phyloP scores from a whole-genome alignment of 2,113 vertebrate genomes.

The Gymnorhina tibicen region DNA sequence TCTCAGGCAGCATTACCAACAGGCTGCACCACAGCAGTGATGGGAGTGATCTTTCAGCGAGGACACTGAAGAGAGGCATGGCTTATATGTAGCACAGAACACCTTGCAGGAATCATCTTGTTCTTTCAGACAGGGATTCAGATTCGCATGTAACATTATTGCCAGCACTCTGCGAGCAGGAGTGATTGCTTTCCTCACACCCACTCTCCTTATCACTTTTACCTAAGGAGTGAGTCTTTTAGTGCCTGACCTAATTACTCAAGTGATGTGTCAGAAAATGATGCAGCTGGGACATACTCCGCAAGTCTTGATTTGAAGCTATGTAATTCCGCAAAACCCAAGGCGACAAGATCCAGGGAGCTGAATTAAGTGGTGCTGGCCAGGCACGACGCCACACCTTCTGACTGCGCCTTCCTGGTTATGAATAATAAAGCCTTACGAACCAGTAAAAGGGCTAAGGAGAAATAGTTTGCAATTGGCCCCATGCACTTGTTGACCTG shows the following conservation, averaged over 20 bases:
- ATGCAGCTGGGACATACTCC: background rate
- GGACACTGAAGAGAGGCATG: background rate
- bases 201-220: background rate
- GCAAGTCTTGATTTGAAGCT: slow-evolving; percentile 7
- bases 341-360: background rate
- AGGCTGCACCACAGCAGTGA: background rate
- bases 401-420: background rate
- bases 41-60: background rate
- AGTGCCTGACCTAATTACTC: background rate
- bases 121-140: background rate
- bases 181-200: background rate
- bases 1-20: background rate
- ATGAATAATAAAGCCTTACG: background rate
- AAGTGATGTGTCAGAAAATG: background rate
- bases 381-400: background rate
- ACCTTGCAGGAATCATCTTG: background rate
- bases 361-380: background rate
- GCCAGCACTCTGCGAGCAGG: background rate
- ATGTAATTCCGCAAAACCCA: slow-evolving; percentile 29
- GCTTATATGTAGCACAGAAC: background rate
- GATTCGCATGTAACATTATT: background rate
- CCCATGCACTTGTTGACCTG: background rate
- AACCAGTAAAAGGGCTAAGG: background rate
- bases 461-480: background rate
- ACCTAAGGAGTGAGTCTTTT: background rate